Conservation (phyloP, 2,113 vertebrate genomes). For the Coptodon bakossiorum region DNA sequence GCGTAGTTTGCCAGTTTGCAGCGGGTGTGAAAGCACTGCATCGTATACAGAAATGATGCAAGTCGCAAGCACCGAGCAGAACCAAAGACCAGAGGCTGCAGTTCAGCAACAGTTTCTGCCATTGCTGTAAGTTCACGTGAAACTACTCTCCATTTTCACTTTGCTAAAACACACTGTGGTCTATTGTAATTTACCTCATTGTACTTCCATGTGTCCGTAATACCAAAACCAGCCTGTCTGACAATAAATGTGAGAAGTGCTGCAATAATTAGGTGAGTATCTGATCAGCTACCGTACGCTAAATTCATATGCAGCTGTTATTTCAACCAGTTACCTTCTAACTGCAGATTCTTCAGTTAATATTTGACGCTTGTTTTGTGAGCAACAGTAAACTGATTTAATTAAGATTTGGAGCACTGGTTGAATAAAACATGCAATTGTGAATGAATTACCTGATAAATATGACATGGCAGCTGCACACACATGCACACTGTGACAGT, state of each 20-base stretch:
- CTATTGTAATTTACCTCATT: not conserved
- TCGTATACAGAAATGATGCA: constrained; percentile 25
- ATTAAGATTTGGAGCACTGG: not conserved
- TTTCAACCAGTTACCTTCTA: not conserved
- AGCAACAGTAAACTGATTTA: not conserved
- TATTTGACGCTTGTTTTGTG: not conserved
- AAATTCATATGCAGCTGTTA: not conserved
- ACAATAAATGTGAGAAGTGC: not conserved
- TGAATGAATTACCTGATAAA: not conserved
- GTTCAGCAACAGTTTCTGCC: not conserved
- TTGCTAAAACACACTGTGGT: not conserved
- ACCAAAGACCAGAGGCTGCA: constrained; percentile 31
- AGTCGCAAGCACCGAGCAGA: constrained; percentile 40
- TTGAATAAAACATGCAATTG: not conserved
- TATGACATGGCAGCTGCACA: not conserved
- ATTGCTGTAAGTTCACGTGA: not conserved
- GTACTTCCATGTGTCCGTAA: not conserved
- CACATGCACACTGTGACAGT: not conserved
- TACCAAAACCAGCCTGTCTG: not conserved
- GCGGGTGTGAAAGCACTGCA: constrained; percentile 16
- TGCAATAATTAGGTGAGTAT: not conserved
- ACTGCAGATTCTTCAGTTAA: not conserved
- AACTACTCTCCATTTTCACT: not conserved
- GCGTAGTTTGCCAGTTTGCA: not conserved
- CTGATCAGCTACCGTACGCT: not conserved